phyloP scores from a whole-genome alignment of 1,140 invertebrate species.

The Ips nitidus region DNA sequence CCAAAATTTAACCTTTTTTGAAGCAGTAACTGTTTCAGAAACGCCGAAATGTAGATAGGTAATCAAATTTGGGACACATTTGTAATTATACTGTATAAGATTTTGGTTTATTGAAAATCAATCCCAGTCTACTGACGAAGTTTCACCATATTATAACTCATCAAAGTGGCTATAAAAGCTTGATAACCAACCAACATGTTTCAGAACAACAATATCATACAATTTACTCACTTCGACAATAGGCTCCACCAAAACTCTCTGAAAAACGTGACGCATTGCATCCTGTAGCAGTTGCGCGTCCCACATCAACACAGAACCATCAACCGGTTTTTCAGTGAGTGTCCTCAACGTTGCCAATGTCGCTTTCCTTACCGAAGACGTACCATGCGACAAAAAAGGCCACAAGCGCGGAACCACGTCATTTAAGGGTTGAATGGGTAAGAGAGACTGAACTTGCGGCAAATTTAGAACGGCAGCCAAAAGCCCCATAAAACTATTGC shows the following conservation, averaged over 20 bases:
- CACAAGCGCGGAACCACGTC: conserved; percentile 81
- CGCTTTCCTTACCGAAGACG: conserved; percentile 83
- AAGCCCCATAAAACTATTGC: conserved; percentile 90
- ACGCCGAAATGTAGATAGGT: no score
- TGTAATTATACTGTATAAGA: no score
- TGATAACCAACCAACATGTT: no score
- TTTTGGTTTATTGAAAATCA: no score
- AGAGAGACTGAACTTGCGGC: conserved; percentile 60
- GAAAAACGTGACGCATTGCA: conserved; percentile 83
- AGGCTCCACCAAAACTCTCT: conserved; percentile 85
- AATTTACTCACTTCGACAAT: conserved; percentile 62
- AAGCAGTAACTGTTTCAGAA: no score
- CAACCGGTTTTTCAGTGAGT: conserved; percentile 57
- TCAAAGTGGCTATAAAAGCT: no score
- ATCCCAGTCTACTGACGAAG: no score
- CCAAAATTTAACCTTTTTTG: no score
- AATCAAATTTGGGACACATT: no score
- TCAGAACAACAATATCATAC: neutral
- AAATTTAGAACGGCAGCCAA: conserved; percentile 81
- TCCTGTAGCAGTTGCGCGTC: conserved; percentile 74
- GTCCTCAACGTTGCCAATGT: conserved; percentile 84
- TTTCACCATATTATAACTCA: no score
- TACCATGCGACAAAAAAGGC: conserved; percentile 91
- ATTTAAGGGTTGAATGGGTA: conserved; percentile 53
- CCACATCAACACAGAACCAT: conserved; percentile 54